Conservation (phyloP, 2,888 invertebrate genomes). For the Pheosia gnoma region DNA sequence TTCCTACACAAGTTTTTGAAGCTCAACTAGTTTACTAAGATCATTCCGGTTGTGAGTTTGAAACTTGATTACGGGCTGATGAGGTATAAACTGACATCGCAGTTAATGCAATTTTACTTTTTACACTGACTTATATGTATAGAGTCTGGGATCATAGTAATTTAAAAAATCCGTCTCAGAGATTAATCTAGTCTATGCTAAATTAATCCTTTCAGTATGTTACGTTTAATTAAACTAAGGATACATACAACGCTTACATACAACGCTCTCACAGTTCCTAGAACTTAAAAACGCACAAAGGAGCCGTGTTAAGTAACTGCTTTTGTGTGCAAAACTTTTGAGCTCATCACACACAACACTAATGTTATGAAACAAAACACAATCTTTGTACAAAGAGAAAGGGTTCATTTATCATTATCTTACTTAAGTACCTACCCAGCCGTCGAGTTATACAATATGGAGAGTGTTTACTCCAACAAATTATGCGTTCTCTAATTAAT, state of each 20-base stretch:
- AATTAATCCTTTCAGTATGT: too few species aligned
- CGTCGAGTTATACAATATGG: conserved; percentile 33
- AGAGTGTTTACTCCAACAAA: conserved; percentile 46
- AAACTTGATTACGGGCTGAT: conserved; percentile 28
- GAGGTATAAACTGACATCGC: not conserved
- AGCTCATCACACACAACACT: conserved; percentile 17
- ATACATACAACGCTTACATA: not conserved
- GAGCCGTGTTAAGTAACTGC: conserved; percentile 19
- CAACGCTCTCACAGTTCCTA: conserved; percentile 9
- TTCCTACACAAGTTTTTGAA: conserved; percentile 40
- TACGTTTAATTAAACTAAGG: too few species aligned
- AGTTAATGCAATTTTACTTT: too few species aligned
- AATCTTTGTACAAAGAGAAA: conserved; percentile 19
- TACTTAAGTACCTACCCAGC: conserved; percentile 23
- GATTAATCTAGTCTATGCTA: too few species aligned
- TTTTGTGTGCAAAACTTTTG: conserved; percentile 11
- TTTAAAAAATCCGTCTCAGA: too few species aligned
- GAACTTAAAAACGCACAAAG: conserved; percentile 16
- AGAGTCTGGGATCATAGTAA: too few species aligned
- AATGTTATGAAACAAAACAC: conserved; percentile 19
- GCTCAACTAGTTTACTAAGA: conserved; percentile 30
- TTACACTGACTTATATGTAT: too few species aligned
- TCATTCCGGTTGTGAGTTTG: conserved; percentile 25
- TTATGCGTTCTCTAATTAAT: conserved; percentile 51
- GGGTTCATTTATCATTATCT: conserved; percentile 31